Conservation (phyloP, 2,797 vertebrate species). For the Agapornis canus region DNA sequence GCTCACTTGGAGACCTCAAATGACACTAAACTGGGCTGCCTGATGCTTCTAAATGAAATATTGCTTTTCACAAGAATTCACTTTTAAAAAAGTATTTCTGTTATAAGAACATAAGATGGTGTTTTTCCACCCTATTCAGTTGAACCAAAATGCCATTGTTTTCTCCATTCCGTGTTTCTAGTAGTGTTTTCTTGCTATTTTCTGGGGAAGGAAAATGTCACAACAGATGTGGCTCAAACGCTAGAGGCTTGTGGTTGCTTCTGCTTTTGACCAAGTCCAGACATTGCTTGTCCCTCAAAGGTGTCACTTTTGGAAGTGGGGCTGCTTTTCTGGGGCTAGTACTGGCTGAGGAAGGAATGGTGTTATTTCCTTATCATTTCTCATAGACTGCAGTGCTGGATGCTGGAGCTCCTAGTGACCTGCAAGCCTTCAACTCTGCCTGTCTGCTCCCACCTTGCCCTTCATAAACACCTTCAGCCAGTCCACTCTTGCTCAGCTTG, state of each 20-base stretch:
- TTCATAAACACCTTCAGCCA: not conserved
- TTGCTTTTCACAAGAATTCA: not conserved
- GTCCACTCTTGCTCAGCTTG: not conserved
- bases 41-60: not conserved
- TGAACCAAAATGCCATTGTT: not conserved
- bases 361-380: accelerated
- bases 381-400: not conserved
- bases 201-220: not conserved
- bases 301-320: not conserved
- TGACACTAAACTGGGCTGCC: not conserved
- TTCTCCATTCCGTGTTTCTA: not conserved
- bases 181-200: not conserved
- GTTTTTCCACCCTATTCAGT: not conserved
- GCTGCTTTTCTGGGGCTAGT: not conserved
- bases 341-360: not conserved
- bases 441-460: not conserved
- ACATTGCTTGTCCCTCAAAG: not conserved
- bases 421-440: not conserved
- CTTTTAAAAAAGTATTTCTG: not conserved
- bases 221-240: not conserved
- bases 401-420: not conserved
- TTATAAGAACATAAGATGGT: not conserved
- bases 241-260: not conserved
- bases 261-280: not conserved
- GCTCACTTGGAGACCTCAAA: not conserved